Evolutionary conservation across 2,113 vertebrate genomes (phyloP), one percentile per base, ranked within the genome.

Genomic region (Eclectus roratus): DNA sequence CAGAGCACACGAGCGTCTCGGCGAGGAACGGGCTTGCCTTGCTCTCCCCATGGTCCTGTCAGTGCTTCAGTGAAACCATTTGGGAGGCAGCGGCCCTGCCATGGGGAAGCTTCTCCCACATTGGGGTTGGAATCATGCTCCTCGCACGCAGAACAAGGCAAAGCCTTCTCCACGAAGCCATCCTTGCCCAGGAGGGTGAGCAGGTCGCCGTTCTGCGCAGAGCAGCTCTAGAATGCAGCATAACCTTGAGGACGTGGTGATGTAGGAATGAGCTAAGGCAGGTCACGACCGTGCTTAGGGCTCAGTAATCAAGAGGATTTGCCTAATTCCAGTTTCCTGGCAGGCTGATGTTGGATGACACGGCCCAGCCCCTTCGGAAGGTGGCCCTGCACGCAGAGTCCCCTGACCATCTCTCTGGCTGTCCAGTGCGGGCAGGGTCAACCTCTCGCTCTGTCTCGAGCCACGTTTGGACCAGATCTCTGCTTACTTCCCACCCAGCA

Each of bases 251-350:
- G 92, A 97, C 72, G 56, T 13, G 90, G 93, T 91, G 96, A 94
- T 88, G 95, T 49, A 81, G 95, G 86, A 60, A 90, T 8, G 93
- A 92, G 95, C 89, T 97, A 97, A 96, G 97, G 97, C 95, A 97
- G 93, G 86, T 72, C 66, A 85, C 77, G 68, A 81, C 95, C 85
- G 28, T 87, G 50, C 85, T 80, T 80, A 72, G 94, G 96, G 95
- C 96, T 52, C 71, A 94, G 90, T 83, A 64, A 77, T 37, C 23
- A 13, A 53, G 88, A 5, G 28, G 91, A 28, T 91, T 69, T 85
- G 24, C 44, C 81, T 72, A 33, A 83, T 71, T 70, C 88, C 74
- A 83, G 90, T 80, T 94, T 84, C 56, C n/a, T 9, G 87, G 83
- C 72, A 87, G 94, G 87, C 53, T 95, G 80, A 68, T 31, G 95